Evolutionary conservation across 1,140 invertebrate genomes (phyloP), one percentile per base, ranked within the genome.

Genomic region (Calephelis nemesis): DNA sequence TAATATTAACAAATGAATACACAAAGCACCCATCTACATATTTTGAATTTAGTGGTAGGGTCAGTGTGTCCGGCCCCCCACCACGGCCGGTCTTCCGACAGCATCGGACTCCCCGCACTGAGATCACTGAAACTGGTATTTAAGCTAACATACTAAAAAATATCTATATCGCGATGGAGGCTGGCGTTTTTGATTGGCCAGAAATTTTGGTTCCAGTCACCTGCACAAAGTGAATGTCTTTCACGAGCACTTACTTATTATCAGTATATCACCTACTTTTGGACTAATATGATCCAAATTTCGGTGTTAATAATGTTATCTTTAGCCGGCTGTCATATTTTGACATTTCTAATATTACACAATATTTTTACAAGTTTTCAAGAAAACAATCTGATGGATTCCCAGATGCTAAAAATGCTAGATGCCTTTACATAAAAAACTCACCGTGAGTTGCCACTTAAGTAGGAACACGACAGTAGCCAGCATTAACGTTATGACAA

Each of bases 1-100:
- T 87, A 90, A 88, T 75, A 88, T 90, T 87, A 88, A 90, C 86
- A 90, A 88, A 70, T 78, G 76, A 71, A 87, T 90, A 88, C 83
- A 90, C 87, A 86, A 90, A 88, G 87, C 86, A 90, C 87, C 85
- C 40, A 84, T 90, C 86, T 87, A 88, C 87, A 77, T 45, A 67
- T 62, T 69, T 74, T 79, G 80, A 69, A 77, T 79, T 75, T 68
- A 78, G 73, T 69, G 79, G 86, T 84, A 86, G 82, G 84, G 88
- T 45, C 42, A 81, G 83, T 79, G 42, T 75, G 86, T 87, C 88
- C 88, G 88, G 88, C 88, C 86, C 88, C 85, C 81, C 87, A 84
- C 86, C 79, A 82, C 50, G 78, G 86, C 88, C 88, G 88, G 86
- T 88, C 88, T 90, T 87, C 67, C 86, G 79, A 77, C 88, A 84